phyloP scores from a whole-genome alignment of 1,140 invertebrate species.

The Psilanteris sp. region DNA sequence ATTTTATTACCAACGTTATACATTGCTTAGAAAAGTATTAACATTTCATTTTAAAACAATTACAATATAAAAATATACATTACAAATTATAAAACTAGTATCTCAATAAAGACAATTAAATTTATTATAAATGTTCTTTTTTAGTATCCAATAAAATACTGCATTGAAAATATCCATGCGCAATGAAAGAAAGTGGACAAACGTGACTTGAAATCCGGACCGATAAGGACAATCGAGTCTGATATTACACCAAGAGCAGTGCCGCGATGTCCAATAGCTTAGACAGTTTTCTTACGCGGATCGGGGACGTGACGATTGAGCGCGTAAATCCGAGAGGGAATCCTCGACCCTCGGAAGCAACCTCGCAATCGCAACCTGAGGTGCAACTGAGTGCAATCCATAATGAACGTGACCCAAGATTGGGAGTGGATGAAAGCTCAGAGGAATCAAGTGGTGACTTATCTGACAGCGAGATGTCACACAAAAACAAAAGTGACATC shows the following conservation, averaged over 20 bases:
- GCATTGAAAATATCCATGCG: neutral
- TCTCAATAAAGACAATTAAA: too few species aligned
- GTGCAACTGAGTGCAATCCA: constrained; percentile 31
- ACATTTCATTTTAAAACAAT: too few species aligned
- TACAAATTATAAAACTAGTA: too few species aligned
- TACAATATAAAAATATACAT: too few species aligned
- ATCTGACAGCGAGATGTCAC: constrained; percentile 65
- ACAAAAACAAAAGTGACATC: constrained; percentile 68
- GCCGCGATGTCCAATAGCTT: constrained; percentile 77
- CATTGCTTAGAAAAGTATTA: too few species aligned
- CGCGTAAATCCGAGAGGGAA: constrained; percentile 72
- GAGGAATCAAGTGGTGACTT: constrained; percentile 73
- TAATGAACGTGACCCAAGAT: constrained; percentile 55
- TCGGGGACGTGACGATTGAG: constrained; percentile 81
- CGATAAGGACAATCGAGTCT: neutral
- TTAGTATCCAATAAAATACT: too few species aligned
- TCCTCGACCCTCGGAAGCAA: constrained; percentile 12
- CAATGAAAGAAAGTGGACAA: neutral
- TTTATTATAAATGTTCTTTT: too few species aligned
- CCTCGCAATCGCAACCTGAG: constrained; percentile 22
- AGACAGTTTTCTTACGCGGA: constrained; percentile 78
- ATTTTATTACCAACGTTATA: too few species aligned
- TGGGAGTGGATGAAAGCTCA: constrained; percentile 70
- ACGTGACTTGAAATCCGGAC: constrained; percentile 7
- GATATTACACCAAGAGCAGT: neutral